Evolutionary conservation across 2,797 vertebrate genomes (phyloP), one percentile per base, ranked within the genome.

Genomic region (Gadopsis marmoratus): DNA sequence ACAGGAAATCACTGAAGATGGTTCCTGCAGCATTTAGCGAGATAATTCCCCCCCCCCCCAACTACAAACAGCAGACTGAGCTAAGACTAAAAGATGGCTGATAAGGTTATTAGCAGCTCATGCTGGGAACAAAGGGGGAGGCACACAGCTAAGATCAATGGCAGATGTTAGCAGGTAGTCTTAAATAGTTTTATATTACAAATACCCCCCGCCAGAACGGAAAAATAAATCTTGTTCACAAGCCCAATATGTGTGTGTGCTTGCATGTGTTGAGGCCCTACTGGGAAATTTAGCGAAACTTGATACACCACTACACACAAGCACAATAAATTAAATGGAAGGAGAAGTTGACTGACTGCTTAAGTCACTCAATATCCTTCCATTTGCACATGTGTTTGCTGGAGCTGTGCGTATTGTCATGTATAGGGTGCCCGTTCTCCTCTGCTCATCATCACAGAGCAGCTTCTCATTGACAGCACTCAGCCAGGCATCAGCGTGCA

Each of bases 71-170:
- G 90, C 92, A 95, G 95, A 95, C 93, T 93, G 93, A 92, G 94
- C 94, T 95, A 94, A 96, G 97, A 96, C 92, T 95, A 94, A 96
- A 94, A 96, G 94, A 95, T 95, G 91, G 86, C 92, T 95, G 96
- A 96, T 96, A 96, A 96, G 94, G 94, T 94, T 94, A 94, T 95
- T 93, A 95, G 89, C 88, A 87, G 94, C 94, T 92, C 96, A 93
- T 66, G 90, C 93, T 78, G 95, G 86, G 95, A 96, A 95, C 93
- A 94, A 93, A 94, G 94, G 89, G 93, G 91, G 80, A 81, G 91
- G 92, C 92, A 87, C 85, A 89, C 87, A 87, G 91, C 89, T 90
- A 91, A 95, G 95, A 97, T 96, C 95, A 95, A 92, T 90, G 86
- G 94, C 86, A 88, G 88, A 87, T 95, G 92, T 96, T 95, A 95